Evolutionary conservation across 2,888 invertebrate genomes (phyloP).

Genomic region (Cepaea hortensis): DNA sequence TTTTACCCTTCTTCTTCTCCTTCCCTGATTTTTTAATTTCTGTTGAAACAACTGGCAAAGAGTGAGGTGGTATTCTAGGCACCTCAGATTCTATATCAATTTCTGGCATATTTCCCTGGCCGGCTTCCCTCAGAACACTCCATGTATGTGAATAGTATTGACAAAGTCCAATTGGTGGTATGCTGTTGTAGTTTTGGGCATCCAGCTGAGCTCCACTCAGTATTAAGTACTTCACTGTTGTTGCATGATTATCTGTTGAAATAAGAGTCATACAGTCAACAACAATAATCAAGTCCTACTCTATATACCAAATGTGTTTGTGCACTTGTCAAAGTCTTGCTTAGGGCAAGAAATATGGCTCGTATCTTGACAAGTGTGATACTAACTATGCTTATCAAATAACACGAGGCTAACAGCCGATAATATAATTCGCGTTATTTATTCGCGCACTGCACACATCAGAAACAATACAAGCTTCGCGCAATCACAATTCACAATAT

Average conservation of each 20-base stretch:
- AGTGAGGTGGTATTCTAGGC: conserved; percentile 63
- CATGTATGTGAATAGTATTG: conserved; percentile 60
- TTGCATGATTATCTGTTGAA: conserved; percentile 60
- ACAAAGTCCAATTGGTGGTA: conserved; percentile 61
- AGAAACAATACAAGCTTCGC: too few relatives aligned
- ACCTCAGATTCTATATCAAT: conserved; percentile 63
- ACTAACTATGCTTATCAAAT: too few relatives aligned
- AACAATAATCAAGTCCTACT: too few relatives aligned
- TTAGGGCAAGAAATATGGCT: too few relatives aligned
- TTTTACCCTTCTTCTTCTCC: conserved; percentile 11
- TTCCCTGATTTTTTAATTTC: conserved; percentile 31
- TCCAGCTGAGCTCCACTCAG: conserved; percentile 62
- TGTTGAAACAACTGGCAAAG: conserved; percentile 56
- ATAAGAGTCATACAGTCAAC: not conserved
- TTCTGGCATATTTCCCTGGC: conserved; percentile 62
- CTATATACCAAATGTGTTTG: too few relatives aligned
- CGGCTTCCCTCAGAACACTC: conserved; percentile 61
- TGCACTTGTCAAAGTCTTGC: too few relatives aligned
- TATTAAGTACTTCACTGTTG: conserved; percentile 64
- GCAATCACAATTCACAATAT: too few relatives aligned
- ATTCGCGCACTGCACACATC: too few relatives aligned
- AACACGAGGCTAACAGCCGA: too few relatives aligned
- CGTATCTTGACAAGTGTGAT: too few relatives aligned
- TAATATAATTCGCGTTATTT: too few relatives aligned
- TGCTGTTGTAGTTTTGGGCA: conserved; percentile 57